Evolutionary conservation across 2,797 vertebrate genomes (phyloP).

Genomic region (Bucorvus abyssinicus): DNA sequence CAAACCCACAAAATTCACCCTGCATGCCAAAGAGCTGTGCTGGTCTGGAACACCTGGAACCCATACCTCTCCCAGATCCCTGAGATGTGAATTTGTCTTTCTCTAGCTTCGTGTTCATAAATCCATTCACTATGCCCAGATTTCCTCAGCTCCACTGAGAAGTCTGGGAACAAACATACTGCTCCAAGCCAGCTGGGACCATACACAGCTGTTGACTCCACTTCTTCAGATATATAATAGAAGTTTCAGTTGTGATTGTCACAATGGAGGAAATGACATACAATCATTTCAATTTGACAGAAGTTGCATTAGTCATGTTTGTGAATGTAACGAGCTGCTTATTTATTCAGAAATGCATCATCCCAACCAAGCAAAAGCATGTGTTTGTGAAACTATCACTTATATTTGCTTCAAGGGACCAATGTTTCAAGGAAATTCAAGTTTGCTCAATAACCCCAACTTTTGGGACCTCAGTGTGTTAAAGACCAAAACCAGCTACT

Average conservation of each 20-base stretch:
- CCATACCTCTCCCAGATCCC: fast-evolving
- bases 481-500: background rate
- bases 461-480: background rate
- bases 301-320: background rate
- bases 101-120: background rate
- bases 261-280: background rate
- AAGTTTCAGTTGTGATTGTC: background rate
- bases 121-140: background rate
- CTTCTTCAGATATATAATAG: background rate
- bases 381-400: background rate
- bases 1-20: background rate
- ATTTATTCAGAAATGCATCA: background rate
- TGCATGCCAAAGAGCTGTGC: background rate
- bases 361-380: background rate
- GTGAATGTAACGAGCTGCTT: background rate
- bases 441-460: background rate
- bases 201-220: background rate
- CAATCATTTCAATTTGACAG: background rate
- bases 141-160: background rate
- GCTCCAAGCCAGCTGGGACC: background rate
- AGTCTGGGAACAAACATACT: background rate
- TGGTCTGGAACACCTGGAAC: background rate
- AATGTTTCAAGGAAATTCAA: background rate
- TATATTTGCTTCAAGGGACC: background rate
- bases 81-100: background rate